phyloP scores from a whole-genome alignment of 2,797 vertebrate genomes.

The Sebastes vulpes region DNA sequence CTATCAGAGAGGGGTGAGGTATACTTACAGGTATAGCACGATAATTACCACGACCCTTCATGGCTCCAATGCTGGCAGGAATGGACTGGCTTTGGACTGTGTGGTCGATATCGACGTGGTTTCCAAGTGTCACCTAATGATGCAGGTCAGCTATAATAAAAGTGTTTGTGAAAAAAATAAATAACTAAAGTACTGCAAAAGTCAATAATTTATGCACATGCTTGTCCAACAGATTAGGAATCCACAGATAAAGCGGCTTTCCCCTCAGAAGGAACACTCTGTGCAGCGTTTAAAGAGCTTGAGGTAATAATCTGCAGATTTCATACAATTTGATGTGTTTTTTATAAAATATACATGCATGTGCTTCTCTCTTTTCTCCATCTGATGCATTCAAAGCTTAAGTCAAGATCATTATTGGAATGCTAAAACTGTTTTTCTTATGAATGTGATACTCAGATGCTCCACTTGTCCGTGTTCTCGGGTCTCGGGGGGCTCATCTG shows the following conservation, averaged over 20 bases:
- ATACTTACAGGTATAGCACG: conserved; percentile 88
- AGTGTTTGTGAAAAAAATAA: neutral
- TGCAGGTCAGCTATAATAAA: conserved; percentile 72
- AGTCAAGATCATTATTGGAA: conserved; percentile 43
- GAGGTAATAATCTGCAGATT: conserved; percentile 77
- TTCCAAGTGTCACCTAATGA: conserved; percentile 86
- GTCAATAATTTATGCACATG: neutral
- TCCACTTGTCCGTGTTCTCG: conserved; percentile 56
- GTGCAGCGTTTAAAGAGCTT: conserved; percentile 83
- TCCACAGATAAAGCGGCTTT: conserved; percentile 85
- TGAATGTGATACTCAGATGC: conserved; percentile 72
- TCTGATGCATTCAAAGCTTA: neutral
- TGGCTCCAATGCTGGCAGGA: conserved; percentile 74
- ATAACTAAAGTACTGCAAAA: neutral
- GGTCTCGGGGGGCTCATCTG: conserved; percentile 72
- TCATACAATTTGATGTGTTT: neutral
- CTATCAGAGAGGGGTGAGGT: conserved; percentile 79
- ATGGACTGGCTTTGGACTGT: conserved; percentile 87
- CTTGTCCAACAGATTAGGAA: conserved; percentile 84
- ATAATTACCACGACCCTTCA: conserved; percentile 82
- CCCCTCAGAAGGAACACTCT: conserved; percentile 83
- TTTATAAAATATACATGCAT: neutral
- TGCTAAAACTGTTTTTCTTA: conserved; percentile 47
- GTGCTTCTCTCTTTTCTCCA: neutral
- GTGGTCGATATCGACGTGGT: conserved; percentile 85